phyloP scores from a whole-genome alignment of 1,140 invertebrate species.

The Scaptomyza pallida region DNA sequence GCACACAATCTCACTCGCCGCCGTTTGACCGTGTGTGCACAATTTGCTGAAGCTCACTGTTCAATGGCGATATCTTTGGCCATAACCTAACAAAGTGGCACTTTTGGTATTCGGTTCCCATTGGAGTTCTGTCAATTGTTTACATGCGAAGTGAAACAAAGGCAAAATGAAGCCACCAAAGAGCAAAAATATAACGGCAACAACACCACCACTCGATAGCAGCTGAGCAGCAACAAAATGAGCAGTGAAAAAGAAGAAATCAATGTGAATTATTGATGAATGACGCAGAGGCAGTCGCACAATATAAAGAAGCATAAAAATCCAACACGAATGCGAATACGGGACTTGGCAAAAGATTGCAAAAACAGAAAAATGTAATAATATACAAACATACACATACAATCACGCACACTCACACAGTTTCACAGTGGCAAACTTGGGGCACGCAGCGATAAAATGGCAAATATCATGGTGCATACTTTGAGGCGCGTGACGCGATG shows the following conservation, averaged over 20 bases:
- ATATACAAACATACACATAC: slow-evolving; percentile 45
- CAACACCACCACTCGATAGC: slow-evolving; percentile 25
- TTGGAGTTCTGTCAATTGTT: slow-evolving; percentile 61
- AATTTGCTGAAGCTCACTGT: not conserved
- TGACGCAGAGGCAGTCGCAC: slow-evolving; percentile 52
- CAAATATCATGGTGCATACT: slow-evolving; percentile 78
- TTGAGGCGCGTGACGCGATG: slow-evolving; percentile 69
- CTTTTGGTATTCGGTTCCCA: slow-evolving; percentile 20
- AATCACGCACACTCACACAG: slow-evolving; percentile 25
- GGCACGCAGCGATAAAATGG: slow-evolving; percentile 67
- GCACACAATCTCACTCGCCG: slow-evolving; percentile 12
- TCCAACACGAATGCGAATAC: slow-evolving; percentile 25
- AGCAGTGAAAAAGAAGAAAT: slow-evolving; percentile 42
- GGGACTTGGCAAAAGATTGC: slow-evolving; percentile 69
- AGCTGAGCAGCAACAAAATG: slow-evolving; percentile 26
- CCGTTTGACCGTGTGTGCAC: not conserved
- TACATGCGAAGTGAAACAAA: slow-evolving; percentile 56
- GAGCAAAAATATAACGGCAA: slow-evolving; percentile 33
- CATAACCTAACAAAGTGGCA: slow-evolving; percentile 22
- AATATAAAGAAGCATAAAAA: slow-evolving; percentile 41
- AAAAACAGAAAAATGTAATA: slow-evolving; percentile 74
- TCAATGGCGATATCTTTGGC: not conserved
- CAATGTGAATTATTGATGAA: slow-evolving; percentile 83
- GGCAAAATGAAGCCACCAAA: slow-evolving; percentile 24
- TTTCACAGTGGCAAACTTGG: slow-evolving; percentile 18